Percentiles rank a stretch among this genome's conserved stretches.
These are phyloP conservation scores for Leptopilina drosophilae DNA, from an alignment of 2,888 invertebrate species.

Conservation along the genomic window DNA sequence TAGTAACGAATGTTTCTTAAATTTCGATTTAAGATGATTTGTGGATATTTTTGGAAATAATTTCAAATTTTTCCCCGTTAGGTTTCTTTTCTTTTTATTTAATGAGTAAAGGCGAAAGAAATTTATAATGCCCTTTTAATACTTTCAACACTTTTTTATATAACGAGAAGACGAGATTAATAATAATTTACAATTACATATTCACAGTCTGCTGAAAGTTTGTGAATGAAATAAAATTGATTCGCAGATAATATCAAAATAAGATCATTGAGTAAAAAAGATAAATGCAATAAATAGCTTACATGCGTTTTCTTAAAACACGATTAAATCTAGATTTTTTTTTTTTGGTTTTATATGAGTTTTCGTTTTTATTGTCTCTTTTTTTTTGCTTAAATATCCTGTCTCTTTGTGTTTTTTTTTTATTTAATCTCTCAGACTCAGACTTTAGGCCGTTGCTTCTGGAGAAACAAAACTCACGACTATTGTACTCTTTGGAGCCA, in stretches of 20 bases:
- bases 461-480: slow-evolving; percentile 85
- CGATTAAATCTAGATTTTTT: background rate
- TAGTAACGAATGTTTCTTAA: no score
- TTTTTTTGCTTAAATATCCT: background rate
- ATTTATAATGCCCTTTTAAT: slow-evolving; percentile 2
- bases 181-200: no score
- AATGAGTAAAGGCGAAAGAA: background rate
- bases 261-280: slow-evolving; percentile 5
- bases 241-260: background rate
- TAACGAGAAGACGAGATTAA: background rate
- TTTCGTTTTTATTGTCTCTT: background rate
- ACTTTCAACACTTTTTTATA: background rate
- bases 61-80: background rate
- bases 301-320: slow-evolving; percentile 16
- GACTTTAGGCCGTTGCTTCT: slow-evolving; percentile 54
- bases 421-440: background rate
- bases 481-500: slow-evolving; percentile 82
- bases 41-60: no score
- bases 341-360: no score
- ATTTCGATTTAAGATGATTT: no score
- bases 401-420: background rate
- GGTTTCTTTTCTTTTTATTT: background rate
- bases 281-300: slow-evolving; percentile 28
- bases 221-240: no score
- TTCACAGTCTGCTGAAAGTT: no score